Evolutionary conservation across 2,888 invertebrate species (phyloP).

Genomic region (Andrena flavipes): DNA sequence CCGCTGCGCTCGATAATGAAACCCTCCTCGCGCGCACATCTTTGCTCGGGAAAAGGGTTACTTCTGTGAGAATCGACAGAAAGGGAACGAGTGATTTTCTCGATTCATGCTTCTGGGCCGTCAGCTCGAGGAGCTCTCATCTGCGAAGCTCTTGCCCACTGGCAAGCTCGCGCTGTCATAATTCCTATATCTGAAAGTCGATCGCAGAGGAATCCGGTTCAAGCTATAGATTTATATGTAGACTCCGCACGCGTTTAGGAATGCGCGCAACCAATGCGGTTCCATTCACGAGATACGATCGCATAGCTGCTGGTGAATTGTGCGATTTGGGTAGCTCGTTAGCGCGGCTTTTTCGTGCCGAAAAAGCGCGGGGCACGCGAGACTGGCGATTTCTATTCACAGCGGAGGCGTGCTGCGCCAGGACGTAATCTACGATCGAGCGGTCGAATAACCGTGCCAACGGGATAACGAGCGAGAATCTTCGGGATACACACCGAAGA

Average conservation of each 20-base stretch:
- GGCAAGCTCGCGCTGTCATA: too few relatives aligned
- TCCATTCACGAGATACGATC: conserved; percentile 26
- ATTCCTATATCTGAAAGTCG: too few relatives aligned
- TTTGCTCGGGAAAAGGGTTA: conserved; percentile 16
- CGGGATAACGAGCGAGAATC: conserved; percentile 45
- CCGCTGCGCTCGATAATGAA: conserved; percentile 48
- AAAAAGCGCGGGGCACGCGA: conserved; percentile 34
- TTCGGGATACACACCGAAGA: conserved; percentile 27
- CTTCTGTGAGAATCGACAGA: background rate
- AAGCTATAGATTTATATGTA: too few relatives aligned
- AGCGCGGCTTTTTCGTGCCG: conserved; percentile 6
- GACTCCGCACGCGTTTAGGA: background rate
- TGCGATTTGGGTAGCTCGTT: conserved; percentile 39
- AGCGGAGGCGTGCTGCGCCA: background rate
- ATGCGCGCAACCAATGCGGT: background rate
- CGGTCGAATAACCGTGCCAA: conserved; percentile 41
- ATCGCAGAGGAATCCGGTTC: too few relatives aligned
- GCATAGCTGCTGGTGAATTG: conserved; percentile 4
- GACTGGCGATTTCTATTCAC: conserved; percentile 47
- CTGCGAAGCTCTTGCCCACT: too few relatives aligned
- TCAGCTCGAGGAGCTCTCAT: too few relatives aligned
- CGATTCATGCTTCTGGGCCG: background rate
- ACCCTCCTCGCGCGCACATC: conserved; percentile 36
- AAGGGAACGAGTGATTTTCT: conserved; percentile 15
- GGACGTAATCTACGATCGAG: conserved; percentile 48